Percentiles rank a stretch among this genome's conserved stretches.
Conservation (phyloP, 1,140 invertebrate species). For the Amyelois transitella region DNA sequence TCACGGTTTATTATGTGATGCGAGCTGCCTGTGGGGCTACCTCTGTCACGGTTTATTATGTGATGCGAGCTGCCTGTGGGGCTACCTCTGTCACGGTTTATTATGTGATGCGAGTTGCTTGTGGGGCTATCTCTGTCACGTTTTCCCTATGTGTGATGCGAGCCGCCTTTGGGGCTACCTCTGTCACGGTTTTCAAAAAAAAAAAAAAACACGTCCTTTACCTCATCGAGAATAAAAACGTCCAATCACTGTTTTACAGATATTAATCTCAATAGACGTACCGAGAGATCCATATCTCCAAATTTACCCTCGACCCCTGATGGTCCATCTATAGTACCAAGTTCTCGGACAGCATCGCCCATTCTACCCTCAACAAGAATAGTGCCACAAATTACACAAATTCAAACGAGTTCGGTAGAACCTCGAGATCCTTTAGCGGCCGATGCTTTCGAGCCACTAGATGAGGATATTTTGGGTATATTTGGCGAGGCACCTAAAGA, state of each 20-base stretch:
- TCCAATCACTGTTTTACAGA: too few species aligned
- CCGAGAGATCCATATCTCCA: too few species aligned
- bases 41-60: too few species aligned
- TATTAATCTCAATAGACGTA: neutral
- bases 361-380: neutral
- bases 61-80: too few species aligned
- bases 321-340: neutral
- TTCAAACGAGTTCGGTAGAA: neutral
- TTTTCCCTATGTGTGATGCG: too few species aligned
- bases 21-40: too few species aligned
- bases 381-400: neutral
- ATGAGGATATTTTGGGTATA: conserved; percentile 7
- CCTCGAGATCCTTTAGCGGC: neutral
- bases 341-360: neutral
- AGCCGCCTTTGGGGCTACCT: neutral
- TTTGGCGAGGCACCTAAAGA: conserved; percentile 9
- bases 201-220: too few species aligned
- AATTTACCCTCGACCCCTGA: neutral
- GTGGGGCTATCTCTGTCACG: neutral
- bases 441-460: neutral
- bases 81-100: too few species aligned
- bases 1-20: too few species aligned
- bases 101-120: too few species aligned
- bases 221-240: too few species aligned
- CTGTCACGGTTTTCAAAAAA: neutral